Percentiles rank a stretch among this genome's conserved stretches.
phyloP scores from a whole-genome alignment of 2,113 vertebrate species.

The Tyrannus savana region DNA sequence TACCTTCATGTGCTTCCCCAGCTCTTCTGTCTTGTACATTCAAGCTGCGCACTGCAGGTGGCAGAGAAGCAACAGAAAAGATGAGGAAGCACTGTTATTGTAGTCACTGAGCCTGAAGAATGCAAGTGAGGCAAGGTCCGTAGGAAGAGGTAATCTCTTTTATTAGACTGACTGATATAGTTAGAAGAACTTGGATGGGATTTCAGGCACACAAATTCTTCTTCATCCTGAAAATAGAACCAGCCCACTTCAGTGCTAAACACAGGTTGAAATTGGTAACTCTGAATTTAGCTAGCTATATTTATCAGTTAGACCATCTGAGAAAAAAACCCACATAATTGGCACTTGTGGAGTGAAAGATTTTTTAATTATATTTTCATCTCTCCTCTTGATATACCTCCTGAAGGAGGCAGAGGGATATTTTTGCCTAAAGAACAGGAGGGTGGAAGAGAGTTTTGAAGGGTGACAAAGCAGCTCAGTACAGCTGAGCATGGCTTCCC shows the following conservation, averaged over 20 bases:
- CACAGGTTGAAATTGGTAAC: conserved; percentile 22
- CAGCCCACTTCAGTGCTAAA: conserved; percentile 43
- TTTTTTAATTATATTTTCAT: conserved; percentile 17
- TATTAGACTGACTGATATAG: conserved; percentile 38
- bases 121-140: background rate
- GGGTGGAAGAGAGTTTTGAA: background rate
- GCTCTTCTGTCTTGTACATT: background rate
- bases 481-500: background rate
- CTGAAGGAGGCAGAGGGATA: conserved; percentile 3
- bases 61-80: conserved; percentile 36
- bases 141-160: conserved; percentile 51
- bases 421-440: conserved; percentile 2
- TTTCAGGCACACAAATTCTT: background rate
- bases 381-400: background rate
- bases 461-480: background rate
- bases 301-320: conserved; percentile 43
- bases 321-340: background rate
- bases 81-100: background rate
- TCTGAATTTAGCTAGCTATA: conserved; percentile 54
- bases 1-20: background rate
- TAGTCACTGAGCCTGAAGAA: background rate
- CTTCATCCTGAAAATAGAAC: conserved; percentile 33
- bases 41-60: conserved; percentile 37
- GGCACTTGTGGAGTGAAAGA: background rate
- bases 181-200: conserved; percentile 16